phyloP scores from a whole-genome alignment of 1,140 invertebrate species.

The Drosophila cardini region DNA sequence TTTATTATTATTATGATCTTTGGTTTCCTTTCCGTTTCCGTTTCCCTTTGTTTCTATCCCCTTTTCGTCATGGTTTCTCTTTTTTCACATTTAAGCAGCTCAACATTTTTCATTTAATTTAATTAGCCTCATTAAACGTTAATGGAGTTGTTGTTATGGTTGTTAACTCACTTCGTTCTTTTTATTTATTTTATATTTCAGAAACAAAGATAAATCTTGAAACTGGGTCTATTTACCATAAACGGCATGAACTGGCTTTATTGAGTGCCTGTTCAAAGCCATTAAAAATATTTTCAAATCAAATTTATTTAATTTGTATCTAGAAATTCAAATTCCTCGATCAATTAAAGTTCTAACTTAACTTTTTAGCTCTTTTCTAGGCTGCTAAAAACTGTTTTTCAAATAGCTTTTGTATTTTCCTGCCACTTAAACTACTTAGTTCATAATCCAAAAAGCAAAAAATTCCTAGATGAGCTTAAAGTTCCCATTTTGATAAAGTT shows the following conservation, averaged over 20 bases:
- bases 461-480: neutral
- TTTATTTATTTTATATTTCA: constrained; percentile 40
- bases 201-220: neutral
- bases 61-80: neutral
- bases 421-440: constrained; percentile 2
- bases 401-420: neutral
- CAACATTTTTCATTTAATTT: constrained; percentile 68
- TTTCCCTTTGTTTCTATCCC: neutral
- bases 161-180: constrained; percentile 4
- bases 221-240: neutral
- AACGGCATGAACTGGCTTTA: constrained; percentile 11
- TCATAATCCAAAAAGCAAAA: neutral
- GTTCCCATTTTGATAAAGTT: constrained; percentile 7
- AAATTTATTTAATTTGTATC: too few relatives aligned
- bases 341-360: too few relatives aligned
- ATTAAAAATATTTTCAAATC: too few relatives aligned
- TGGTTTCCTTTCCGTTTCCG: neutral
- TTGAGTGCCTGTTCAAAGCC: too few relatives aligned
- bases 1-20: constrained; percentile 28
- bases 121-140: constrained; percentile 80
- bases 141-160: constrained; percentile 74
- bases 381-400: too few relatives aligned
- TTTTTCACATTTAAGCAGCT: neutral
- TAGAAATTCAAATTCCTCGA: too few relatives aligned
- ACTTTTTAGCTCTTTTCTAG: too few relatives aligned